These are phyloP conservation scores for Gryon sp. DNA, from an alignment of 1,140 invertebrate species.

Conservation along the genomic window DNA sequence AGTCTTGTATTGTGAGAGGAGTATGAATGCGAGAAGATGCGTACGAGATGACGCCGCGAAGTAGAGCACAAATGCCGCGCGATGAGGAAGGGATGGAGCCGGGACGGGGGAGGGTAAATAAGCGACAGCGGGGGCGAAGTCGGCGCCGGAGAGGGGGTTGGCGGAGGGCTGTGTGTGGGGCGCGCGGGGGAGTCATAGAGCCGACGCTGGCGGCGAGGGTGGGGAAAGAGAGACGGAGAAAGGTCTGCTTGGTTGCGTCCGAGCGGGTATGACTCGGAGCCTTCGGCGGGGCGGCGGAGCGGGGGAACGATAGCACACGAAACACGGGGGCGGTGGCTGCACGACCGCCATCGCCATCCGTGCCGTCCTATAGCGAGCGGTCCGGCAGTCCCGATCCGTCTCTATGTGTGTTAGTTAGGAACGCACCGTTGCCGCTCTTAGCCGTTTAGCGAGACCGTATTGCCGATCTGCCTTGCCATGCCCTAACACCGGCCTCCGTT, in stretches of 20 bases:
- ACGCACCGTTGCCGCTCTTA: conserved; percentile 72
- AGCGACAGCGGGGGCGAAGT: conserved; percentile 30
- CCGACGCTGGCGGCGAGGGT: neutral
- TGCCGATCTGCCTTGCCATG: conserved; percentile 75
- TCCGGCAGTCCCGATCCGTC: conserved; percentile 67
- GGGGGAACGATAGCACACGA: conserved; percentile 44
- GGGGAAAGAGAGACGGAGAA: conserved; percentile 22
- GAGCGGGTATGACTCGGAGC: conserved; percentile 12
- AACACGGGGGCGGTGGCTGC: conserved; percentile 77
- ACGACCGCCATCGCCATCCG: conserved; percentile 75
- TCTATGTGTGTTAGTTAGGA: conserved; percentile 76
- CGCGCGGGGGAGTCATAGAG: conserved; percentile 37
- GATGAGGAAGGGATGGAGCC: no score
- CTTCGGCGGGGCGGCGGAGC: conserved; percentile 7
- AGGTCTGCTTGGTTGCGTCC: neutral
- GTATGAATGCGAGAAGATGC: conserved; percentile 39
- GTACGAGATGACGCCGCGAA: conserved; percentile 41
- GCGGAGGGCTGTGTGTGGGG: conserved; percentile 6
- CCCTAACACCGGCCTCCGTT: conserved; percentile 73
- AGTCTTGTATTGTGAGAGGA: conserved; percentile 18
- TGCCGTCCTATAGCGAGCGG: conserved; percentile 74
- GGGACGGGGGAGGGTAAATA: conserved; percentile 33
- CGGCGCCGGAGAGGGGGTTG: conserved; percentile 21
- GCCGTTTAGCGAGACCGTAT: conserved; percentile 72
- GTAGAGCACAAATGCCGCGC: conserved; percentile 2